Conservation (phyloP, 2,113 vertebrate genomes). For the Epinephelus fuscoguttatus region DNA sequence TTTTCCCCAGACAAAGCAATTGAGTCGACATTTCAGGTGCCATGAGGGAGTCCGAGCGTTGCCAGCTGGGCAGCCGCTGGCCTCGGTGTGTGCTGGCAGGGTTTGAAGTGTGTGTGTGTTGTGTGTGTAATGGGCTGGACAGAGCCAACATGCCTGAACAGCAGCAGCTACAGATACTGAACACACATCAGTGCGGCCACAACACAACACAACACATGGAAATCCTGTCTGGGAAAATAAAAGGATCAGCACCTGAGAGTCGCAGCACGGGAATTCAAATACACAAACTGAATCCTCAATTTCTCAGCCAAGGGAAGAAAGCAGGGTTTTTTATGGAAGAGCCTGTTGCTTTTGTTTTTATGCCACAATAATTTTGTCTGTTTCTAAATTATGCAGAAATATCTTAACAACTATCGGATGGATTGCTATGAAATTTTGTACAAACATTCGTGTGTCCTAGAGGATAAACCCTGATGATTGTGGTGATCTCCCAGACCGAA, state of each 20-base stretch:
- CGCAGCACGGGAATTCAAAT: not conserved
- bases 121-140: conserved; percentile 53
- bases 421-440: not conserved
- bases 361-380: not conserved
- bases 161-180: conserved; percentile 49
- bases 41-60: conserved; percentile 40
- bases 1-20: conserved; percentile 55
- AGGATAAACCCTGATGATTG: not conserved
- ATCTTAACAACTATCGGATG: not conserved
- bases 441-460: not conserved
- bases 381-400: not conserved
- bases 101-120: conserved; percentile 34
- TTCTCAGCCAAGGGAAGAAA: not conserved
- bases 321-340: too few species aligned
- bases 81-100: conserved; percentile 53
- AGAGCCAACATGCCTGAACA: conserved; percentile 55
- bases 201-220: conserved; percentile 37
- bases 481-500: not conserved
- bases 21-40: conserved; percentile 55
- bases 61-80: conserved; percentile 66
- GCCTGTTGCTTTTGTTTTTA: not conserved
- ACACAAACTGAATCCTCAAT: not conserved
- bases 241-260: not conserved
- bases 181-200: conserved; percentile 35
- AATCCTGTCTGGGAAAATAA: conserved; percentile 11